Base-by-base conservation (phyloP, 53 echinoderm and acorn worm species). In the Stichopus horrens region DNA sequence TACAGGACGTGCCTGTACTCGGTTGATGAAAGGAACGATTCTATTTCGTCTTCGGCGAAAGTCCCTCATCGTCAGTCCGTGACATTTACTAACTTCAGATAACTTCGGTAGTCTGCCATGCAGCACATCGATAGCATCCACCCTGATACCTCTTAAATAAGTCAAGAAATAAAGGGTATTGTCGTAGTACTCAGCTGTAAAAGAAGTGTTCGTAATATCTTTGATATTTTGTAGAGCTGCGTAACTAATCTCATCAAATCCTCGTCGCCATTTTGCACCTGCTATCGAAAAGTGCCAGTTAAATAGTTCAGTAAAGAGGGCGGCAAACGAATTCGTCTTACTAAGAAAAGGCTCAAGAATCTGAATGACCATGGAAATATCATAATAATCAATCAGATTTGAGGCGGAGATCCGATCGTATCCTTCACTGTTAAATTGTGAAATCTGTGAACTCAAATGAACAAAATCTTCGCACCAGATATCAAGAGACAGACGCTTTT, bases 151-250 rank as follows among this genome's bases (percentile, higher is more conserved):
- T 51, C 94, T 85, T 7, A 94, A 89, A 60, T 92, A 94, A 52
- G 77, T 75, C 9, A 94, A 76, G 74, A 94, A 94, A 71, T 88
- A 88, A 59, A 86, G 13, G 3, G 92, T 94, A 68, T 94, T 94
- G 66, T 94, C 83, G 55, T 90, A 86, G 68, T 90, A 90, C 65
- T 90, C 90, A 53, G 68, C 68, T 6, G 5, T 13, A 68, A 18
- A 68, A 1, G 68, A 68, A 68, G 16, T 68, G 14, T 14, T 68
- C 0, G 6, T 11, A 1, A 0, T 2, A 14, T 68, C n/a, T 68
- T 16, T 5, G n/a, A 68, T 68, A 68, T 14, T 9, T 68, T 68
- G 5, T 14, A 60, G 60, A 13, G 60, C 13, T 9, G 14, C 68
- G 68, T 68, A 11, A 5, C 68, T 68, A 16, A 14, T 10, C 16